phyloP scores from a whole-genome alignment of 2,888 invertebrate species.

The Adineta ricciae region DNA sequence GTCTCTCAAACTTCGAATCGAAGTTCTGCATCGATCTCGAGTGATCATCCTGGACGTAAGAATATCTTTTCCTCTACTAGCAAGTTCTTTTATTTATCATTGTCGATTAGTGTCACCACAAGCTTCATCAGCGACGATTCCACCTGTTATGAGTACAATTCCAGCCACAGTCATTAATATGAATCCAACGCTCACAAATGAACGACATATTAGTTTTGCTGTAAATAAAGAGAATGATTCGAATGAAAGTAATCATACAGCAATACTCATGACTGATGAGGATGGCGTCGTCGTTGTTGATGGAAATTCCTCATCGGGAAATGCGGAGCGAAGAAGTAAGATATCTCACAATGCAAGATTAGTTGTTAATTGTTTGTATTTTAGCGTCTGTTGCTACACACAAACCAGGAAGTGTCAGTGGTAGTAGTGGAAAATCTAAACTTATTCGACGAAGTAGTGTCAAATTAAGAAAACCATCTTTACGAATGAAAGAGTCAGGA shows the following conservation, averaged over 20 bases:
- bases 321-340: not conserved
- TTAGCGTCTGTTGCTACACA: not conserved
- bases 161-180: constrained; percentile 1
- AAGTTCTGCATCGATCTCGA: not conserved
- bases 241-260: constrained; percentile 5
- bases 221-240: constrained; percentile 21
- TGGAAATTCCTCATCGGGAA: not conserved
- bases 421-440: not conserved
- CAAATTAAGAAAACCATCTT: not conserved
- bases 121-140: not conserved
- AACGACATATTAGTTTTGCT: constrained; percentile 20
- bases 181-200: not conserved
- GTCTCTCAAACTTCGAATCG: constrained; percentile 3
- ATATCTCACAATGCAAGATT: not conserved
- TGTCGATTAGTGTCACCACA: not conserved
- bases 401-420: not conserved
- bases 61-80: not conserved
- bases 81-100: not conserved
- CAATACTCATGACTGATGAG: not conserved
- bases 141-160: not conserved
- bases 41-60: constrained; percentile 7
- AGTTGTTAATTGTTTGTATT: not conserved
- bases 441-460: constrained; percentile 14
- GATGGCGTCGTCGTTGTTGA: not conserved
- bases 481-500: not conserved